Evolutionary conservation across 2,888 invertebrate species (phyloP), one percentile per base, ranked within the genome.

Genomic region (Eilema depressum): DNA sequence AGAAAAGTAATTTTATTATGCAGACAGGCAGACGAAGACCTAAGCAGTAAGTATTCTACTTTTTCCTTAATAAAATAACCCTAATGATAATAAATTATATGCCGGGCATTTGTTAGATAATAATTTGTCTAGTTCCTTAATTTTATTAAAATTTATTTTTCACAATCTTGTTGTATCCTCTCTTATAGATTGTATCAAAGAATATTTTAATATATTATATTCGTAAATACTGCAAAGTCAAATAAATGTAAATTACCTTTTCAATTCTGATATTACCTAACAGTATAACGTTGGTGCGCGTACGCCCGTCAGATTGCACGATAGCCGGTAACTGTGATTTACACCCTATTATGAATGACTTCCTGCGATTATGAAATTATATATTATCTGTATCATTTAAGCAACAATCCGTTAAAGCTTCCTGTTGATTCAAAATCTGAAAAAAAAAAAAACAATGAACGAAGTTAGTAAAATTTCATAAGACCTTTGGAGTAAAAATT

Each of bases 261-360:
- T 63, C 63, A 72, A 69, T 66, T 64, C 64, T 63, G 60, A 70
- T 73, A 73, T 78, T 77, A 74, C 77, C 71, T 81, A 74, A 83
- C 81, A 66, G 76, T 72, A 73, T 64, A 77, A 70, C 11, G 30
- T 33, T 61, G 56, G 61, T 73, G 71, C 74, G 83, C 77, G 74
- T 75, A 74, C 74, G 73, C 74, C 68, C 69, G 71, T 78, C 75
- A 76, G 78, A 77, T 84, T 72, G 77, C 74, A 66, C 80, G 82
- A 85, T 86, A 76, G 59, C 74, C 75, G 77, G 79, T 82, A 81
- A 80, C 70, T 73, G 73, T 82, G 80, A 85, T 86, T 83, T 82
- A 84, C 81, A 75, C 73, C 69, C 68, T 68, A 78, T 76, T 84
- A 82, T 83, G 76, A 82, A 80, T 71, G 64, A 78, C 80, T 85